Evolutionary conservation across 2,888 invertebrate species (phyloP), one percentile per base, ranked within the genome.

Genomic region (Listrodromus nycthemerus): DNA sequence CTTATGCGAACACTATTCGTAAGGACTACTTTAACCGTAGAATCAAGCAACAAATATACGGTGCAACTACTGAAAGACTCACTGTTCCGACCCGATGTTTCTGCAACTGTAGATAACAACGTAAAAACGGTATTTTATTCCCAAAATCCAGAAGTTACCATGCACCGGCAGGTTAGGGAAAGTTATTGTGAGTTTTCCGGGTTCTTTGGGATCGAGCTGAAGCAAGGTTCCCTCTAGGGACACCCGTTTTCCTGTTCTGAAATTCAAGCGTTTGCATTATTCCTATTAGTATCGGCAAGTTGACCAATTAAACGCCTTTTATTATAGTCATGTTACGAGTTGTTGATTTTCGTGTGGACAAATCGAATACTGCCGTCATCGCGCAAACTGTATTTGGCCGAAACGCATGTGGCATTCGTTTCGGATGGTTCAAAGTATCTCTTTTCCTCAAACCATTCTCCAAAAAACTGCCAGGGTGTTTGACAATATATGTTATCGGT

Each of bases 381-480:
- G 13, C 41, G 41, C 13, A 13, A 13, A 41, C 3, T 13, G 41
- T 41, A 41, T 13, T 13, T 2, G 13, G 97, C 96, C 2, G 95
- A 96, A 73, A 96, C 95, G 91, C 97, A 97, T 89, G 96, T 96
- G 41, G 96, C 96, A 4, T 96, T 96, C 10, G 96, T 92, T 92
- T 97, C 96, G 91, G 96, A 97, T n/a, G 96, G 89, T 55, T 96
- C 95, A 89, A 97, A 96, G 92, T 97, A 97, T 88, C 96, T 95
- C 87, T 96, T 95, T 13, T 95, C 95, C 92, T 97, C 97, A 90
- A 96, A 97, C 97, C 97, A 97, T 88, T 95, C 95, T 48, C 97
- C 97, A 90, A 96, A 90, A 89, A 96, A 97, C 96, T 96, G 94
- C 69, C 94, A 94, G 74, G 33, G 1, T 0, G 19, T 45, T 41